phyloP scores from a whole-genome alignment of 2,113 vertebrate genomes.

The Eulacestoma nigropectus region DNA sequence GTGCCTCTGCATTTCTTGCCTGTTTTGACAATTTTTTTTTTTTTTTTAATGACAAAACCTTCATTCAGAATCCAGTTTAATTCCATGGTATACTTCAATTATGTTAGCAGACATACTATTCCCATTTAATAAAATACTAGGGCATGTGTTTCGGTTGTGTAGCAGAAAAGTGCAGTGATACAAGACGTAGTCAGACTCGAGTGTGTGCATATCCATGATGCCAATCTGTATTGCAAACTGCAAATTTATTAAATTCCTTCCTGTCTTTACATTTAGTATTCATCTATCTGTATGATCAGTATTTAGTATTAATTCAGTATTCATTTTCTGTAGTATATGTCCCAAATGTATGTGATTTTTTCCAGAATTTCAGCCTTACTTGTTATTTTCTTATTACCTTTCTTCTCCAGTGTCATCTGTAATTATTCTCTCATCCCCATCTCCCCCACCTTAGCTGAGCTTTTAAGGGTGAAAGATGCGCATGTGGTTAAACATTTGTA shows the following conservation, averaged over 20 bases:
- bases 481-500: slow-evolving; percentile 34
- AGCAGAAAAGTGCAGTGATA: background rate
- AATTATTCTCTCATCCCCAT: background rate
- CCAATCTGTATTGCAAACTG: background rate
- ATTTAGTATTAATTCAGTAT: background rate
- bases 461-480: background rate
- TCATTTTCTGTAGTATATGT: background rate
- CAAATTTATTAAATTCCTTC: background rate
- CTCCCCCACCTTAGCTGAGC: background rate
- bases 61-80: background rate
- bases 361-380: background rate
- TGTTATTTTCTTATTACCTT: background rate
- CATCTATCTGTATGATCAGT: background rate
- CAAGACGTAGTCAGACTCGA: background rate
- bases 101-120: background rate
- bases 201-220: background rate
- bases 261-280: background rate
- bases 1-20: background rate
- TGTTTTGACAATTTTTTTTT: background rate
- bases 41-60: background rate
- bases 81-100: background rate
- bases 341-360: background rate
- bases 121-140: background rate
- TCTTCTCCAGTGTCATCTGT: background rate
- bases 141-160: background rate